Evolutionary conservation across 2,113 vertebrate genomes (phyloP), one percentile per base, ranked within the genome.

Genomic region (Eptesicus fuscus): DNA sequence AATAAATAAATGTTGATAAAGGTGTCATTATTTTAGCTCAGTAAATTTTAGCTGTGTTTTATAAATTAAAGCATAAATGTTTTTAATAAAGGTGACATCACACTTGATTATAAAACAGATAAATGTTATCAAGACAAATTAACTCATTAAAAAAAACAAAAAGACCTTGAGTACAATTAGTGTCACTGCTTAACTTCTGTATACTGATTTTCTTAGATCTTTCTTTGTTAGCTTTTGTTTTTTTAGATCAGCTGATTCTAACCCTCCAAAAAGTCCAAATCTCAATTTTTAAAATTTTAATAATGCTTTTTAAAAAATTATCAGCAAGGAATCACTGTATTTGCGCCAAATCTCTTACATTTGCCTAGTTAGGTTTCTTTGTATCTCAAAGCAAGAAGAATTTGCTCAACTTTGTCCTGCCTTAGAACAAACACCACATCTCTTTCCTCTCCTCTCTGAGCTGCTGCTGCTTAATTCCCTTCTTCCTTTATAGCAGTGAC

Each of bases 51-150:
- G 23, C 16, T 67, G 0, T 87, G 9, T 87, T 96, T 94, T 84
- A 56, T 77, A 91, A 93, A 76, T 56, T 47, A 90, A 90, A 59
- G 20, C 20, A 32, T 83, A 78, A 83, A 83, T 92, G 30, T 83
- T 86, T 83, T 91, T 63, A 82, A 22, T 94, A 37, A 95, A 69
- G 18, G 63, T 67, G 20, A 59, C n/a, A 70, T 84, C 42, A 89
- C 7, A 92, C 11, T 94, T 79, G 86, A 1, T 67, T 32, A 47
- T 74, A 35, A 74, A 79, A 76, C 71, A 82, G 30, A 71, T 18
- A 59, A 44, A 9, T 86, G n/a, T 67, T 73, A n/a, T 67, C n/a
- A 93, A 67, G 23, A 59, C 5, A 94, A 32, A 22, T 78, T 77
- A 51, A 79, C 53, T 90, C 13, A 71, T 80, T 90, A 51, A 10